Base-by-base conservation (phyloP, 2,888 invertebrate genomes). In the Entomobrya multifasciata region DNA sequence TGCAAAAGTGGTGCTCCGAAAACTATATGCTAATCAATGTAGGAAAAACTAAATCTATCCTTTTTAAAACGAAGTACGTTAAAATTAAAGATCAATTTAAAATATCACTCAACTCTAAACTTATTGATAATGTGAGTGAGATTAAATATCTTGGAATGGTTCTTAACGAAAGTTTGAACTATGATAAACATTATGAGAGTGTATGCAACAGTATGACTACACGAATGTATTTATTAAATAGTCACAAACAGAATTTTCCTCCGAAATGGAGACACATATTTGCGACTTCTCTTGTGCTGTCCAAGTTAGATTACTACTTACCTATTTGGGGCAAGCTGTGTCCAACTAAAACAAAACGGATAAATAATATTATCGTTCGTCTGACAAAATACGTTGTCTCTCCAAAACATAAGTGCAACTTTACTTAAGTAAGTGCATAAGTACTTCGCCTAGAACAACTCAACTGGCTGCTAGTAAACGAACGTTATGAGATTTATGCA, bases 71-170 rank as follows among this genome's bases (percentile, higher is more conserved):
- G 20, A 55, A 20, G 4, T 5, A 17, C 17, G 22, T 57, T 55
- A 27, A 76, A 13, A n/a, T n/a, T 57, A 8, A 57, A 36, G 5
- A 55, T 55, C 20, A 36, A 36, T 1, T 22, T 17, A n/a, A 15
- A 30, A 3, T 1, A 57, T 36, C 1, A 27, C 30, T 17, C 17
- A 22, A 27, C 3, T 11, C 57, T 76, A 1, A 57, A 8, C 3
- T 10, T 17, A 41, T 76, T 76, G n/a, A n/a, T n/a, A n/a, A n/a
- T n/a, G n/a, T n/a, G n/a, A n/a, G n/a, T n/a, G n/a, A n/a, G n/a
- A n/a, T n/a, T n/a, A 76, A 76, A 57, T 76, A 76, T 15, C 41
- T 76, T 30, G 76, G 76, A 27, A 10, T 55, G 6, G 20, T n/a
- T 1, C 57, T 76, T 17, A 41, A 0, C 10, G 57, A 55, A 30